Base-by-base conservation (phyloP, 2,797 vertebrate species). In the Halcyon leucocephala region DNA sequence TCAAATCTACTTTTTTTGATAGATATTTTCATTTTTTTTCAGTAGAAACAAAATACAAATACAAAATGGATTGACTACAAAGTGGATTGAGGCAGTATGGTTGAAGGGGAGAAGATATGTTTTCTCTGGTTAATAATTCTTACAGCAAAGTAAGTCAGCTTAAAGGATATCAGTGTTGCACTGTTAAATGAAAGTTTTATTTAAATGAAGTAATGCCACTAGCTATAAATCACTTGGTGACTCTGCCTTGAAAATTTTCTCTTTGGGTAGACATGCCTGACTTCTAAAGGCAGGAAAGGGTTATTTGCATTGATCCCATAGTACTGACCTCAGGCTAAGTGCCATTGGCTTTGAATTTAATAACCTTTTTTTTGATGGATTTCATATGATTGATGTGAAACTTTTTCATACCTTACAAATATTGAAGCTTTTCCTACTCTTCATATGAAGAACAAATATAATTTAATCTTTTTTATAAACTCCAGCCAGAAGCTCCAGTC, bases 301-400 rank as follows among this genome's bases (percentile, higher is more conserved):
- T 92, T 86, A 78, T 94, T 83, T 95, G 72, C 86, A 76, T 78
- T 62, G 79, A 92, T 88, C 76, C 84, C 65, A 9, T 60, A 54
- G 71, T 49, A 31, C 57, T 89, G 78, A 78, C 69, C 57, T 80
- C 61, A 54, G 85, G 70, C 80, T 81, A 31, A 64, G 48, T 51
- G 62, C 83, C 92, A 71, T 93, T 78, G 74, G 81, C 89, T 94
- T 80, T 28, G 71, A 71, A 69, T 85, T 95, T 58, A 94, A 80
- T 83, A 54, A 71, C 49, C 22, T 78, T 66, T 83, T 17, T 71
- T 78, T 69, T 74, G 76, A 71, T 86, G 55, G 65, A 55, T 95
- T 91, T 81, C 76, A 74, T 25, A 29, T 17, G 21, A 70, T 42
- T 31, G 8, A 60, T 41, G 33, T 4, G 19, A 76, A 82, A 66